Percentiles rank a stretch among this genome's conserved stretches.
Evolutionary conservation across 1,140 invertebrate genomes (phyloP).

Genomic region (Acromyrmex heyeri): DNA sequence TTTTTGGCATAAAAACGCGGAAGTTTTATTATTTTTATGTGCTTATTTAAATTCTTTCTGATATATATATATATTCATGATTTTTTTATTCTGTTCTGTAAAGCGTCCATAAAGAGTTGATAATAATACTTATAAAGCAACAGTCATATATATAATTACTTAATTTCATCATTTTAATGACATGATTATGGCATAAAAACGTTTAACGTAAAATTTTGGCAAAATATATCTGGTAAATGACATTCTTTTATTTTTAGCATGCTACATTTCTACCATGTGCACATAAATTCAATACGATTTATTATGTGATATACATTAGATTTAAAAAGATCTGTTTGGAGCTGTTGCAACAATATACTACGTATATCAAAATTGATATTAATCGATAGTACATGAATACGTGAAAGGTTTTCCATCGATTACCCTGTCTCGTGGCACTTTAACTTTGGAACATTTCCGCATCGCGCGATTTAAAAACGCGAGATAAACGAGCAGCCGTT

Average conservation of each 20-base stretch:
- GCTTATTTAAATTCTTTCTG: too few relatives aligned
- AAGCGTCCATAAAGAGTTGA: too few relatives aligned
- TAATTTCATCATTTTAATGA: background rate
- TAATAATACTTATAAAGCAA: too few relatives aligned
- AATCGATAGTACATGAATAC: slow-evolving; percentile 24
- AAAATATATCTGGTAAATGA: background rate
- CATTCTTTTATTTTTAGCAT: background rate
- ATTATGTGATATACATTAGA: slow-evolving; percentile 4
- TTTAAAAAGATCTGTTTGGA: slow-evolving; percentile 7
- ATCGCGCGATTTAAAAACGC: slow-evolving; percentile 41
- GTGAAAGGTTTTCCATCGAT: slow-evolving; percentile 17
- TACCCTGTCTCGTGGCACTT: slow-evolving; percentile 11
- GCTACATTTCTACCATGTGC: background rate
- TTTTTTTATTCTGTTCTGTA: too few relatives aligned
- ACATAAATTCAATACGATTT: background rate
- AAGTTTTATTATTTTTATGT: too few relatives aligned
- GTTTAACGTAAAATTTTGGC: background rate
- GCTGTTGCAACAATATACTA: background rate
- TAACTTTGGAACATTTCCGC: slow-evolving; percentile 21
- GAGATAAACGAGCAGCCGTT: slow-evolving; percentile 57
- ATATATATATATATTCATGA: too few relatives aligned
- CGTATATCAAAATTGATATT: slow-evolving; percentile 40
- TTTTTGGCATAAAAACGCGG: too few relatives aligned
- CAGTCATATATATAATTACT: background rate
- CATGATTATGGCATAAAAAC: background rate